Evolutionary conservation across 2,888 invertebrate species (phyloP), one percentile per base, ranked within the genome.

Genomic region (Chydorus sphaericus): DNA sequence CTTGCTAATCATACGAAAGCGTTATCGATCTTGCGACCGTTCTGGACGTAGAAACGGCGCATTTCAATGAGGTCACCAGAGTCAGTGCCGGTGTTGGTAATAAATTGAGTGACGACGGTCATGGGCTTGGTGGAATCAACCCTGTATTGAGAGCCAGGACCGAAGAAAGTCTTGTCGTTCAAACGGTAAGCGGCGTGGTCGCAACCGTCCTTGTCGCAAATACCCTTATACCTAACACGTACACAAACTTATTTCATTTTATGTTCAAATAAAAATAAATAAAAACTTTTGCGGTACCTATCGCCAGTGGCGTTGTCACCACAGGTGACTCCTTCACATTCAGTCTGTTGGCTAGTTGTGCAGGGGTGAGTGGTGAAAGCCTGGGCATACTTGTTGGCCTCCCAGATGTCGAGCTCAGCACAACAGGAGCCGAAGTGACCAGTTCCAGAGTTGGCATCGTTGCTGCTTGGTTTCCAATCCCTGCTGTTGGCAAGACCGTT

Each of bases 141-240:
- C 28, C 31, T 36, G 51, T 50, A 59, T 52, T 38, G 54, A 14
- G 52, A 36, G 14, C 60, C 60, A 6, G 51, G 26, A 14, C 60
- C 60, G 36, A 55, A 60, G 58, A 58, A 60, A 49, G 33, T 53
- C 3, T 49, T 20, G 20, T 59, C 55, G 29, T 57, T 57, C 29
- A 60, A 23, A 4, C 60, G 56, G 55, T 59, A 60, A 29, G 59
- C 53, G 30, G 59, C 59, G 33, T 55, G 60, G 50, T 60, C 60
- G 48, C 60, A 60, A 11, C 60, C 60, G 31, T 60, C 60, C 55
- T 60, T 60, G 57, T 60, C 60, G 49, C 60, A 60, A 26, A 60
- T 58, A 39, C 60, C 60, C 31, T 57, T 54, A 56, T 60, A 60
- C 4, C 60, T 57, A 29, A 2, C 7, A 44, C 31, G 11, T 26